Evolutionary conservation across 2,113 vertebrate genomes (phyloP).

Genomic region (Nesoenas mayeri): DNA sequence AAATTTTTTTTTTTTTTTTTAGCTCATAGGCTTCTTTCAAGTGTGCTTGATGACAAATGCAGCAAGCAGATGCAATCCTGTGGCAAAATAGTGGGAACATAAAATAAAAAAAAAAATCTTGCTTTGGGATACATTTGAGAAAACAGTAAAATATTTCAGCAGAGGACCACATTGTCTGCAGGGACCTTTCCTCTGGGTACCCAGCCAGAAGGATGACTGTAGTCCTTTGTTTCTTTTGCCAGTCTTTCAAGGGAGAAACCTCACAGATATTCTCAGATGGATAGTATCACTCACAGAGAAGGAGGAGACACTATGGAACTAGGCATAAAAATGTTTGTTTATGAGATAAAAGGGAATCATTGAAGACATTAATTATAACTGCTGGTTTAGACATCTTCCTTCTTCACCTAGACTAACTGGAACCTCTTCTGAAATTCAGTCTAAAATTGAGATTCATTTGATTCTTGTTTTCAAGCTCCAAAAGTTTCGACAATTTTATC

Average conservation of each 20-base stretch:
- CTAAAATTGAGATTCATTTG: neutral
- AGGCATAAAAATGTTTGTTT: neutral
- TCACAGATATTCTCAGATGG: neutral
- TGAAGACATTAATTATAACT: neutral
- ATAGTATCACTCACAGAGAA: neutral
- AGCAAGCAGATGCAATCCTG: neutral
- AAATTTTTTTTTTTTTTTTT: neutral
- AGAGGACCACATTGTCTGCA: neutral
- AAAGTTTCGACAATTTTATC: neutral
- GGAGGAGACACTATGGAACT: neutral
- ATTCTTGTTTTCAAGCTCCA: neutral
- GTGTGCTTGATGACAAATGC: neutral
- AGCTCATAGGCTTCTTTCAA: neutral
- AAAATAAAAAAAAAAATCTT: neutral
- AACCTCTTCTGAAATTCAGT: neutral
- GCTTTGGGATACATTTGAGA: neutral
- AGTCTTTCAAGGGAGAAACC: neutral
- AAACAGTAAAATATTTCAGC: neutral
- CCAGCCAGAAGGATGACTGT: neutral
- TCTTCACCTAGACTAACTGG: neutral
- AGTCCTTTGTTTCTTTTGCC: neutral
- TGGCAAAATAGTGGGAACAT: too few relatives aligned
- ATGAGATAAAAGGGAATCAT: neutral
- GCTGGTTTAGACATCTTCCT: neutral
- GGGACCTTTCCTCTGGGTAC: neutral